Conservation (phyloP, 2,797 vertebrate genomes). For the Girardinus metallicus region DNA sequence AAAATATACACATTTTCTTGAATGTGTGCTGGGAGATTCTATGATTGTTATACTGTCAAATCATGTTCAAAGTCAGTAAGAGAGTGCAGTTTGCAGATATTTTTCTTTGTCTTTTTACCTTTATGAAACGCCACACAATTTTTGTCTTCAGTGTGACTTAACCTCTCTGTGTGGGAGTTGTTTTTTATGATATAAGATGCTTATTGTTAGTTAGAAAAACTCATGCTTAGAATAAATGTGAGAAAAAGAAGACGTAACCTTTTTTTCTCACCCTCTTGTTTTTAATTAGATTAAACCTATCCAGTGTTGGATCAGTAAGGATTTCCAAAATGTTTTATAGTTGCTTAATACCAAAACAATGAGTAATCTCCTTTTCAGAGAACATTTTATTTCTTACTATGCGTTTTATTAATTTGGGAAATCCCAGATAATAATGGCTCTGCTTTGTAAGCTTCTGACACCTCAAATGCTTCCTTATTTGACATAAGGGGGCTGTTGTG, state of each 20-base stretch:
- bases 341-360: neutral
- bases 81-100: neutral
- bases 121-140: neutral
- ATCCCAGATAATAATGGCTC: neutral
- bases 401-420: neutral
- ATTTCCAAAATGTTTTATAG: neutral
- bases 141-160: neutral
- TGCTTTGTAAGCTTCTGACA: neutral
- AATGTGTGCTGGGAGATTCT: too few relatives aligned
- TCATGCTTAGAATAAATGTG: neutral
- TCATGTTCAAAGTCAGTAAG: neutral
- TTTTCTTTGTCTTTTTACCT: neutral
- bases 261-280: neutral
- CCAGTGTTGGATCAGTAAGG: neutral
- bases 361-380: neutral
- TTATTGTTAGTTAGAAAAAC: neutral
- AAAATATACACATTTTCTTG: too few relatives aligned
- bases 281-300: neutral
- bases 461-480: neutral
- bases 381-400: neutral
- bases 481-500: neutral
- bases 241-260: neutral
- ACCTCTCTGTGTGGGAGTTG: neutral
- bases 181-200: neutral
- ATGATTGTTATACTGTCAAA: neutral